A percentile compares a stretch with the other conserved stretches of the same genome.
These are phyloP conservation scores for Drosophila prostipennis DNA, from an alignment of 2,888 invertebrate species.

Conservation along the genomic window DNA sequence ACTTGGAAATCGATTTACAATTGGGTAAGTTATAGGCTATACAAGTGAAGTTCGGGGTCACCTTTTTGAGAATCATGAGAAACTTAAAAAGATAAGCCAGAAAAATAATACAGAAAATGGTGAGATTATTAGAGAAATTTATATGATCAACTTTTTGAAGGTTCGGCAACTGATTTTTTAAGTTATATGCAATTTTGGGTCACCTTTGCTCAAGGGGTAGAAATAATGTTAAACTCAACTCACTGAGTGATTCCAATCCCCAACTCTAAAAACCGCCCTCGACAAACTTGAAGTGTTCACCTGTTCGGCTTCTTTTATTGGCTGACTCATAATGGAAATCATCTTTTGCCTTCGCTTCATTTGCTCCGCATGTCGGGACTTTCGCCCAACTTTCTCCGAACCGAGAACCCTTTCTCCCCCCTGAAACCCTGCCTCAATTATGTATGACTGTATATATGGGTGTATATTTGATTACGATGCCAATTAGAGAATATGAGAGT, in stretches of 20 bases:
- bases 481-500: slow-evolving; percentile 52
- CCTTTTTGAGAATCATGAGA: no score
- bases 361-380: slow-evolving; percentile 41
- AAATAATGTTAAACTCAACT: no score
- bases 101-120: no score
- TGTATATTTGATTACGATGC: slow-evolving; percentile 69
- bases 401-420: slow-evolving; percentile 42
- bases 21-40: background rate
- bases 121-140: no score
- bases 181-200: background rate
- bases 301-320: slow-evolving; percentile 16
- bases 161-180: no score
- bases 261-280: slow-evolving; percentile 39
- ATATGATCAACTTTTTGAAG: no score
- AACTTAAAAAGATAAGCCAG: no score
- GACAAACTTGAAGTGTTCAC: background rate
- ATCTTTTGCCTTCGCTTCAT: slow-evolving; percentile 57
- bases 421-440: slow-evolving; percentile 67
- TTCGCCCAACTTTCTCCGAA: slow-evolving; percentile 16
- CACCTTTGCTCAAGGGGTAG: background rate
- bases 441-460: slow-evolving; percentile 54
- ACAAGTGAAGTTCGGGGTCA: background rate
- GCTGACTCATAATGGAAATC: slow-evolving; percentile 57
- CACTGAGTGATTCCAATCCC: no score
- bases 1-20: background rate